Conservation (phyloP, 1,140 invertebrate species). For the Stegodyphus mimosarum region DNA sequence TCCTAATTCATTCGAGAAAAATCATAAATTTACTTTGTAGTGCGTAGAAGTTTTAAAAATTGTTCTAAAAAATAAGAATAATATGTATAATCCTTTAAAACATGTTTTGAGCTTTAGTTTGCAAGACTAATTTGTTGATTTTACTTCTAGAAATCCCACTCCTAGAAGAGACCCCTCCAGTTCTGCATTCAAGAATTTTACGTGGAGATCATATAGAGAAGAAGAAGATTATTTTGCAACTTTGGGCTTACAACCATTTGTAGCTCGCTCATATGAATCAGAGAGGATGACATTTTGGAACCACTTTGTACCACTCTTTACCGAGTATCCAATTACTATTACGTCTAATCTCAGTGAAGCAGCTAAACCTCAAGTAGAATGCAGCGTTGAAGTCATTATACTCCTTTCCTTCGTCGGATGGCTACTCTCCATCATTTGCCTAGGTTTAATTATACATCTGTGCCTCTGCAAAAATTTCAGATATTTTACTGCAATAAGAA, state of each 20-base stretch:
- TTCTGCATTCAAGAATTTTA: constrained; percentile 33
- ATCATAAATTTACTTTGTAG: no score
- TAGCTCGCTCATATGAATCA: constrained; percentile 64
- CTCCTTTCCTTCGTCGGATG: constrained; percentile 3
- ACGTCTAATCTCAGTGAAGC: neutral
- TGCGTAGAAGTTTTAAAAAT: no score
- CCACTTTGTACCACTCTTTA: constrained; percentile 66
- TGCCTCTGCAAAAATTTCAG: neutral
- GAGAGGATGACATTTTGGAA: constrained; percentile 66
- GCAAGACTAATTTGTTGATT: neutral
- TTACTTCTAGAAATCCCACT: constrained; percentile 58
- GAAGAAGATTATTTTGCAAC: constrained; percentile 64
- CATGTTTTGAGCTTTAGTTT: no score
- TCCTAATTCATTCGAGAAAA: no score
- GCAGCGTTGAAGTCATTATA: neutral
- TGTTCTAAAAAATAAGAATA: no score
- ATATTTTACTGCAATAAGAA: no score
- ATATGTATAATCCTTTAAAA: no score
- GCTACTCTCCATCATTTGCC: neutral
- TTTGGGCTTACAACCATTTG: constrained; percentile 63
- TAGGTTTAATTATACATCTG: neutral
- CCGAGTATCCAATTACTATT: constrained; percentile 63
- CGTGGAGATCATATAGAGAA: constrained; percentile 63
- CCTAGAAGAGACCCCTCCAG: neutral
- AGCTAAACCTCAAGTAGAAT: neutral